Conservation (phyloP, 2,888 invertebrate genomes). For the Caenorhabditis macrosperma region DNA sequence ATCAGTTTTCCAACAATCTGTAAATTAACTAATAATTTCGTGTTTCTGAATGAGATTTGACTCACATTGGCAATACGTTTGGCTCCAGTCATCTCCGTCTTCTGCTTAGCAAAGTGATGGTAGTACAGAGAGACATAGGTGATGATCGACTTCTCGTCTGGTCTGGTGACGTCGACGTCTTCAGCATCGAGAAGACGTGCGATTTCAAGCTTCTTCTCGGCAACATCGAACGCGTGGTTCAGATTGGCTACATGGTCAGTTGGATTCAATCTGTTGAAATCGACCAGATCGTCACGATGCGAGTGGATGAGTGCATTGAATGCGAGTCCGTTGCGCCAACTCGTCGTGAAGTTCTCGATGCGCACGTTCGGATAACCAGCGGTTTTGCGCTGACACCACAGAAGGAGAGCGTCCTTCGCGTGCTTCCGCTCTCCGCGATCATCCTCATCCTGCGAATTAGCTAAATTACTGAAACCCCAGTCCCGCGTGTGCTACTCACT, state of each 20-base stretch:
- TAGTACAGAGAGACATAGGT: conserved; percentile 99
- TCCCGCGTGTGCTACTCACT: conserved; percentile 82
- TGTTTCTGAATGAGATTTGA: no score
- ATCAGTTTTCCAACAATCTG: conserved; percentile 96
- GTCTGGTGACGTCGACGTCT: conserved; percentile 90
- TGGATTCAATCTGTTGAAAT: conserved; percentile 85
- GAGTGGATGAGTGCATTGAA: conserved; percentile 99
- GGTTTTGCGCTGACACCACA: conserved; percentile 99
- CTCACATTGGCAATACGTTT: conserved; percentile 94
- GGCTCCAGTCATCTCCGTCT: conserved; percentile 97
- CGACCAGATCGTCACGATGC: conserved; percentile 94
- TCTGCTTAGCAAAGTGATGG: conserved; percentile 99
- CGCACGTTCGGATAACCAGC: conserved; percentile 87
- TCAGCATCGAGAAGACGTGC: conserved; percentile 93
- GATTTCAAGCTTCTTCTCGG: conserved; percentile 93
- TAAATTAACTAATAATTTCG: conserved; percentile 11
- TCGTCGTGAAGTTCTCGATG: conserved; percentile 84
- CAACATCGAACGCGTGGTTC: conserved; percentile 97
- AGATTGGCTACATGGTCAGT: conserved; percentile 93
- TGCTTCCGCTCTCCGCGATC: conserved; percentile 98
- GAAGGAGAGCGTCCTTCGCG: conserved; percentile 95
- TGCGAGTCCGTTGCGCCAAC: conserved; percentile 96
- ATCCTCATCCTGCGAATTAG: conserved; percentile 88
- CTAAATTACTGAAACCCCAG: no score
- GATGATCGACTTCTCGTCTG: conserved; percentile 93